A percentile compares a stretch with the other conserved stretches of the same genome.
Conservation (phyloP, 2,797 vertebrate species). For the Lophius americanus region DNA sequence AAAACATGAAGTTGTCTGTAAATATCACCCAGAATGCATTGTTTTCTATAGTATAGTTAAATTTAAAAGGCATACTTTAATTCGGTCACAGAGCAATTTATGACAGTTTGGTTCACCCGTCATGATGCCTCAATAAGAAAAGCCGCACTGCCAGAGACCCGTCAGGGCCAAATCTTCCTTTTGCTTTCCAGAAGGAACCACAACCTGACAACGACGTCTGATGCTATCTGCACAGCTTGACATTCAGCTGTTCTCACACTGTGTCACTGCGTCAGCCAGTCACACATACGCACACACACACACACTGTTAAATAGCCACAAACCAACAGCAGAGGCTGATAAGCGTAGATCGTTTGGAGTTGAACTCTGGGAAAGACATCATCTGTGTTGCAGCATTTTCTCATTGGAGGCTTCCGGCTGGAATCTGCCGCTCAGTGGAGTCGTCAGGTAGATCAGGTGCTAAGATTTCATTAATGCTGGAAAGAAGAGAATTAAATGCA, state of each 20-base stretch:
- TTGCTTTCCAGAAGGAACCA: constrained; percentile 31
- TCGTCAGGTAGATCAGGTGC: no score
- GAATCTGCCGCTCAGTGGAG: no score
- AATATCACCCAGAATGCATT: no score
- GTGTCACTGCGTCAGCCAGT: constrained; percentile 26
- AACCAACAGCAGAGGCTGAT: constrained; percentile 47
- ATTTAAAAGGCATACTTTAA: no score
- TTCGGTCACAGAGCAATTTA: no score
- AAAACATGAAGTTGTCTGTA: no score
- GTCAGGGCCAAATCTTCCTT: constrained; percentile 9
- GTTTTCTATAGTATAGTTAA: no score
- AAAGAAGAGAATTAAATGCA: neutral
- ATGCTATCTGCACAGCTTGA: constrained; percentile 59
- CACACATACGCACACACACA: constrained; percentile 4
- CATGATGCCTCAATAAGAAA: constrained; percentile 10
- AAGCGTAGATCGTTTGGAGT: constrained; percentile 35
- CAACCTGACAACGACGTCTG: constrained; percentile 43
- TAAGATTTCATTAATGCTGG: no score
- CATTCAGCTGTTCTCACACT: no score
- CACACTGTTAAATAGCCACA: constrained; percentile 35
- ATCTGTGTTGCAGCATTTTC: constrained; percentile 32
- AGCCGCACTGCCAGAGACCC: constrained; percentile 6
- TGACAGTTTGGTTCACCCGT: no score
- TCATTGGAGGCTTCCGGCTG: constrained; percentile 32
- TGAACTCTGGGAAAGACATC: constrained; percentile 44